Evolutionary conservation across 2,113 vertebrate species (phyloP).

Genomic region (Pedetes capensis): DNA sequence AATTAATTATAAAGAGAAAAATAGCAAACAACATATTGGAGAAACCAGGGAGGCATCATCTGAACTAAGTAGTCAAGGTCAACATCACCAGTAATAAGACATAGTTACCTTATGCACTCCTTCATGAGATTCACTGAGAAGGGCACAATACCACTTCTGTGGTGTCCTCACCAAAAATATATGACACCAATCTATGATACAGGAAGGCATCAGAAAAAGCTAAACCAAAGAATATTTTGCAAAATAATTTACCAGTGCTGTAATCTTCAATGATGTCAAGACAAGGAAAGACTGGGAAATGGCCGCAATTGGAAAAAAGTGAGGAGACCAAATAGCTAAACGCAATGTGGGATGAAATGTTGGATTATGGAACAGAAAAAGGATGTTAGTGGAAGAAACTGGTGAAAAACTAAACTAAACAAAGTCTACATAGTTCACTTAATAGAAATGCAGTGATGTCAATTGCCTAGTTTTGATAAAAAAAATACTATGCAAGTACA

Average conservation of each 20-base stretch:
- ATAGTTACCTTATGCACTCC: too few relatives aligned
- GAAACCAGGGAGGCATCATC: neutral
- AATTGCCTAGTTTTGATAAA: neutral
- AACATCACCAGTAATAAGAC: neutral
- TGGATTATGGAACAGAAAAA: neutral
- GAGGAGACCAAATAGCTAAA: neutral
- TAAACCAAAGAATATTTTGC: neutral
- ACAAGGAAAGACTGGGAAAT: neutral
- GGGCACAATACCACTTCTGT: neutral
- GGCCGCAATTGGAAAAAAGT: neutral
- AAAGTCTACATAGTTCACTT: neutral
- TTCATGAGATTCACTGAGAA: neutral
- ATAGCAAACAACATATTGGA: too few relatives aligned
- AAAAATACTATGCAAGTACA: neutral
- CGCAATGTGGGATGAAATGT: neutral
- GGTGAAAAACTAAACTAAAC: neutral
- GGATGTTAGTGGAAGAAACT: neutral
- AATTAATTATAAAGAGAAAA: slow-evolving; percentile 1
- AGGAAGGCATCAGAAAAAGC: neutral
- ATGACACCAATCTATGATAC: neutral
- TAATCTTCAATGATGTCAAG: neutral
- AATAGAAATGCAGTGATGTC: neutral
- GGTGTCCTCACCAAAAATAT: neutral
- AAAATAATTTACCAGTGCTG: neutral
- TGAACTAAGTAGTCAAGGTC: neutral